Base-by-base conservation (phyloP, 2,113 vertebrate species). In the Pyrgilauda ruficollis region DNA sequence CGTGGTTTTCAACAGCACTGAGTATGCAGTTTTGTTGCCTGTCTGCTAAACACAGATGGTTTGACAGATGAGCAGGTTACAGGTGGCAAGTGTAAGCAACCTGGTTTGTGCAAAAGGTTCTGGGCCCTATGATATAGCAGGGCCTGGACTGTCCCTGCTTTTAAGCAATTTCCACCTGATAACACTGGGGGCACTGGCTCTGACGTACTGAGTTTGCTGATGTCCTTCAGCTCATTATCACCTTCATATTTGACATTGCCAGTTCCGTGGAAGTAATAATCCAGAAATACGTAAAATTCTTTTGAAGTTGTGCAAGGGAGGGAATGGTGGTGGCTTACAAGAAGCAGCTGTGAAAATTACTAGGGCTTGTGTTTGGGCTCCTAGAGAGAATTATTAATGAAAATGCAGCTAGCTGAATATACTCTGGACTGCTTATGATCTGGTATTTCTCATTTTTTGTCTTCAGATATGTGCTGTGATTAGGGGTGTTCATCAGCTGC, bases 161-260 rank as follows among this genome's bases (percentile, higher is more conserved):
- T 85, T 50, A 39, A 80, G 33, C 47, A 35, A n/a, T 66, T 87
- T 85, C 59, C 67, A 56, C 1, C 1, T 74, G 93, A 70, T 94
- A 90, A 80, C 93, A 80, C 2, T 67, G 90, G 70, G 52, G 67
- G 43, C 75, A 76, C 35, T 59, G 87, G 37, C 70, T 96, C 62
- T 91, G 84, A 95, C 2, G 4, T 69, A 19, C 53, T 90, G 58
- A 10, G 67, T 76, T 93, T 82, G 72, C 82, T 55, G 41, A 92
- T 83, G 91, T 93, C 84, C 84, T 95, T 95, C 93, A 91, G 77
- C 87, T 92, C 62, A 41, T 87, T 94, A 89, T 96, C 52, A 0
- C 55, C 63, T 87, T 94, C 58, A 44, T 64, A 46, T 85, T 74
- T 95, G 84, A 83, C 62, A n/a, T 26, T 77, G 46, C 53, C 78